Evolutionary conservation across 2,888 invertebrate species (phyloP).

Genomic region (Cataglyphis cursor): DNA sequence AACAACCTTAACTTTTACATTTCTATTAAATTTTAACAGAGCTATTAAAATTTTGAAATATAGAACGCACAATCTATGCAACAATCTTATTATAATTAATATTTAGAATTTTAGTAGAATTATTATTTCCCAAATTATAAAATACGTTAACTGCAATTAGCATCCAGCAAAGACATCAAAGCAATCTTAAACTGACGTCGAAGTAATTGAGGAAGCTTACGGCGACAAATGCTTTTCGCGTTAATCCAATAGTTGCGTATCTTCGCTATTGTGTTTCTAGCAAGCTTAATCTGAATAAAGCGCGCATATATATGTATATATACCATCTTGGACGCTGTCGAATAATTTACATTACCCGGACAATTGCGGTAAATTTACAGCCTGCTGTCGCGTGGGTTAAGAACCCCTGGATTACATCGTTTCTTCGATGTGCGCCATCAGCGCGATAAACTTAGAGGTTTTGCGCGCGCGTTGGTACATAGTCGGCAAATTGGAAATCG

Average conservation of each 20-base stretch:
- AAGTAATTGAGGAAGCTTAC: constrained; percentile 1
- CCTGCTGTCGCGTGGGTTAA: constrained; percentile 29
- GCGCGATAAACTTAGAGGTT: constrained; percentile 67
- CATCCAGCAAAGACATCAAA: not conserved
- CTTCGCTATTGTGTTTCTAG: constrained; percentile 5
- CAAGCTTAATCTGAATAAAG: constrained; percentile 41
- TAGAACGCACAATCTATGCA: not conserved
- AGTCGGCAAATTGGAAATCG: constrained; percentile 72
- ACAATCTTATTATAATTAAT: not conserved
- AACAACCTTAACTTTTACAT: not conserved
- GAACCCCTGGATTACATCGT: constrained; percentile 44
- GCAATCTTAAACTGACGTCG: not conserved
- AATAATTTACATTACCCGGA: constrained; percentile 38
- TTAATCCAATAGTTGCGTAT: constrained; percentile 4
- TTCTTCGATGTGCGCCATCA: constrained; percentile 51
- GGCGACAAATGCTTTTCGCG: not conserved
- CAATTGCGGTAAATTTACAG: constrained; percentile 35
- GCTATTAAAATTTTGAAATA: not conserved
- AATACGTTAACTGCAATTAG: not conserved
- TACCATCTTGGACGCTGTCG: not conserved
- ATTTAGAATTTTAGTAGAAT: not conserved
- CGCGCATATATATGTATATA: not conserved
- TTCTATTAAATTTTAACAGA: not conserved
- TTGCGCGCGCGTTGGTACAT: constrained; percentile 51
- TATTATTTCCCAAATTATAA: not conserved